Conservation (phyloP, 2,113 vertebrate species). For the Poeciliopsis prolifica region DNA sequence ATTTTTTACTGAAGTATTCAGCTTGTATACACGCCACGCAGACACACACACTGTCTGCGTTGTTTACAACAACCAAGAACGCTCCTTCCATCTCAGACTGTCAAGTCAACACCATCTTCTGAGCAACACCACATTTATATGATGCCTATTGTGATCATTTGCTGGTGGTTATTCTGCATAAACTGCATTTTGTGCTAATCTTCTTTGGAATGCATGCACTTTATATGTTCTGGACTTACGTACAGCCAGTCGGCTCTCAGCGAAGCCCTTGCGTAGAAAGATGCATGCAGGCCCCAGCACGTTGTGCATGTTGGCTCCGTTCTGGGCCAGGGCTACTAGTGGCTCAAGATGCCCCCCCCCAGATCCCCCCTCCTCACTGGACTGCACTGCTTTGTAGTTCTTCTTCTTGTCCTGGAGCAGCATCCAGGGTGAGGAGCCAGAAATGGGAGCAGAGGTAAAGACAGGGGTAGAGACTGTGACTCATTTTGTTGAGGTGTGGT, state of each 20-base stretch:
- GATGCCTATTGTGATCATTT: background rate
- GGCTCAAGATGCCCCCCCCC: conserved; percentile 85
- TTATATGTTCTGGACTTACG: conserved; percentile 87
- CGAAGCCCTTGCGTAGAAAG: conserved; percentile 98
- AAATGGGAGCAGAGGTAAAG: conserved; percentile 56
- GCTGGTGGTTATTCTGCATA: conserved; percentile 14
- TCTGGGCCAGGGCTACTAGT: conserved; percentile 91
- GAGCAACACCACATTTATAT: background rate
- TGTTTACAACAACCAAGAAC: background rate
- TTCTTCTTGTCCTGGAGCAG: conserved; percentile 91
- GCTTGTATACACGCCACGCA: conserved; percentile 18
- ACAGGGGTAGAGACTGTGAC: conserved; percentile 70
- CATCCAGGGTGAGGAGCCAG: conserved; percentile 69
- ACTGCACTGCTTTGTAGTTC: conserved; percentile 91
- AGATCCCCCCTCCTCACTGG: conserved; percentile 86
- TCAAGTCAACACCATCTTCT: background rate
- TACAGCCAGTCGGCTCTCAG: conserved; percentile 98
- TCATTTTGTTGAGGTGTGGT: conserved; percentile 55
- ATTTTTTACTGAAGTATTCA: conserved; percentile 13
- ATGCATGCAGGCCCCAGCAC: conserved; percentile 96
- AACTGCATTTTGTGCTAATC: conserved; percentile 11
- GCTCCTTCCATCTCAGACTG: background rate
- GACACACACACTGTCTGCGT: conserved; percentile 16
- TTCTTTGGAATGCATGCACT: conserved; percentile 60
- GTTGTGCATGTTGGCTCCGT: conserved; percentile 93